These are phyloP conservation scores for Semnornis frantzii DNA, from an alignment of 2,113 vertebrate species.

Conservation along the genomic window DNA sequence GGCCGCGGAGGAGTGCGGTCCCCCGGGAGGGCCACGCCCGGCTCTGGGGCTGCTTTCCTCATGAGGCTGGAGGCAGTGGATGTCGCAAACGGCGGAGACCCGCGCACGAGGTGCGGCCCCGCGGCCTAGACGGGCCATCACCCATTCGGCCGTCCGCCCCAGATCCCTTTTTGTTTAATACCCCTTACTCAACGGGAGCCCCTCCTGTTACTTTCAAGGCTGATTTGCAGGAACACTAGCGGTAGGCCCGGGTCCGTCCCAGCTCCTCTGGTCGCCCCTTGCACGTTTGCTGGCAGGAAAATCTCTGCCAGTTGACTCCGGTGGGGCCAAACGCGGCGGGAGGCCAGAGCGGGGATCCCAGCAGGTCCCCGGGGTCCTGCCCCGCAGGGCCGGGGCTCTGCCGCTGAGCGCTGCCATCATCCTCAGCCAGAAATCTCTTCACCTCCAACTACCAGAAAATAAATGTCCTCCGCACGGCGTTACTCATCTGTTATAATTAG, in stretches of 20 bases:
- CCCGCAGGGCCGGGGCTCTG: neutral
- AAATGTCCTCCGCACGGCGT: slow-evolving; percentile 31
- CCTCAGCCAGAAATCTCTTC: neutral
- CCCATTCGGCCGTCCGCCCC: neutral
- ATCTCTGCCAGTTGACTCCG: neutral
- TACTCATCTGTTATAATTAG: slow-evolving; percentile 66
- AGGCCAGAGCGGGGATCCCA: neutral
- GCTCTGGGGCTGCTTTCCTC: neutral
- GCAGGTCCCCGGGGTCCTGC: neutral
- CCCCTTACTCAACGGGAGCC: neutral
- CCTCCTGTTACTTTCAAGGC: neutral
- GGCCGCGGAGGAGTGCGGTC: too few species aligned
- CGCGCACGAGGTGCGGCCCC: neutral
- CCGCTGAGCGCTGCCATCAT: neutral
- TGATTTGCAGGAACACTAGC: neutral
- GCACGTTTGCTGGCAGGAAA: neutral
- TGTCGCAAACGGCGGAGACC: neutral
- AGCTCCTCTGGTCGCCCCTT: neutral
- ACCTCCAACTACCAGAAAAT: neutral
- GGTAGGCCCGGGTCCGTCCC: neutral
- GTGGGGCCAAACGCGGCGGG: neutral
- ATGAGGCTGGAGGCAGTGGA: too few species aligned
- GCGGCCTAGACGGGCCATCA: neutral
- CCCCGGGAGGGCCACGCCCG: neutral
- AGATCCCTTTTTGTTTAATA: neutral